A percentile compares a stretch with the other conserved stretches of the same genome.
phyloP scores from a whole-genome alignment of 2,888 invertebrate genomes.

The Chymomyza fuscimana region DNA sequence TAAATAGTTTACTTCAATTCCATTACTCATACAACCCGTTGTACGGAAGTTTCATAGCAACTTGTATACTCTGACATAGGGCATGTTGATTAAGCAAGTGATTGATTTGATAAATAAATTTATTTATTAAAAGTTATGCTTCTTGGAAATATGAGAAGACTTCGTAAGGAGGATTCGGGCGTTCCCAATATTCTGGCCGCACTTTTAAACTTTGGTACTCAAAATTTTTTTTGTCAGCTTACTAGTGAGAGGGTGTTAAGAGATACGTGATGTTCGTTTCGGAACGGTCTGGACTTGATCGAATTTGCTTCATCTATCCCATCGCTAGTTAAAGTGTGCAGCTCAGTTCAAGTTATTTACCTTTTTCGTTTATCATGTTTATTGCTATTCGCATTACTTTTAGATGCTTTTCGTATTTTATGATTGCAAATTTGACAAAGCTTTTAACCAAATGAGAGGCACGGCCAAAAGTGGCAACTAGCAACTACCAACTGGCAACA shows the following conservation, averaged over 20 bases:
- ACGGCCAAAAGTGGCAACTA: not conserved
- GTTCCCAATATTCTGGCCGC: too few relatives aligned
- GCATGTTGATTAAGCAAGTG: not conserved
- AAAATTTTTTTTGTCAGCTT: too few relatives aligned
- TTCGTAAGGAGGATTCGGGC: too few relatives aligned
- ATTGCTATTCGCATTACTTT: not conserved
- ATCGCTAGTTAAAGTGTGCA: too few relatives aligned
- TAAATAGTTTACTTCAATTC: conserved; percentile 13
- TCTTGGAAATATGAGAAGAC: too few relatives aligned
- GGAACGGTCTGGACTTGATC: too few relatives aligned
- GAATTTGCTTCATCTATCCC: too few relatives aligned
- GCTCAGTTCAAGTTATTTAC: not conserved
- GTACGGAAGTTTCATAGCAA: conserved; percentile 23
- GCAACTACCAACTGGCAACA: not conserved
- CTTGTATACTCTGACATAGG: not conserved
- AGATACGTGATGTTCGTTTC: too few relatives aligned
- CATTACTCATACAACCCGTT: conserved; percentile 51
- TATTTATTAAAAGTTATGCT: too few relatives aligned
- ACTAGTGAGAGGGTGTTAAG: too few relatives aligned
- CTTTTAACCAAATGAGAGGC: conserved; percentile 61
- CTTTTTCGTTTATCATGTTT: not conserved
- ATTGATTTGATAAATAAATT: too few relatives aligned
- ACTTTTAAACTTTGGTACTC: too few relatives aligned
- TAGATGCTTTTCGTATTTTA: not conserved
- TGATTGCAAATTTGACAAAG: conserved; percentile 12